phyloP scores from a whole-genome alignment of 2,797 vertebrate species.

The Sphaeramia orbicularis region DNA sequence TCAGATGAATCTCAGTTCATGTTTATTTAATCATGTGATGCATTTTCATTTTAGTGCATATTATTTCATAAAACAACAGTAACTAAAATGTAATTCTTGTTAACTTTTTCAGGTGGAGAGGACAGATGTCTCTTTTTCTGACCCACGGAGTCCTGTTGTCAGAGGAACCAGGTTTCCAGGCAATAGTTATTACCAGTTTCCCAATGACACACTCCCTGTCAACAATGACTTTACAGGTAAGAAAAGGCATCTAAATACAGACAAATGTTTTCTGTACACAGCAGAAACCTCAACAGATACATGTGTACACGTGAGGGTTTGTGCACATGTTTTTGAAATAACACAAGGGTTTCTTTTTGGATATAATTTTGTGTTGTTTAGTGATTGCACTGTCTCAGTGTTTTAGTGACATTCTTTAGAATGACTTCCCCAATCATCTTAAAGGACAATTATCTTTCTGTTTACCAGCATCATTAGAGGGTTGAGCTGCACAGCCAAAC shows the following conservation, averaged over 20 bases:
- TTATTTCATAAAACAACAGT: too few relatives aligned
- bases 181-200: conserved; percentile 88
- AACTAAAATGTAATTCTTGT: too few relatives aligned
- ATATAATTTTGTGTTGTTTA: conserved; percentile 40
- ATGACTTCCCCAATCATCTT: conserved; percentile 86
- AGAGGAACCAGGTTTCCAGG: conserved; percentile 90
- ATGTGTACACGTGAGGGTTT: neutral
- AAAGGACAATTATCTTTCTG: conserved; percentile 89
- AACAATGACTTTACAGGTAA: conserved; percentile 93
- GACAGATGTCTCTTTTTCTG: conserved; percentile 87
- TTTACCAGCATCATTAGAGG: conserved; percentile 88
- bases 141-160: conserved; percentile 74
- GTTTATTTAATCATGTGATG: too few relatives aligned
- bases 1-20: too few relatives aligned
- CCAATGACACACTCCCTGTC: conserved; percentile 84
- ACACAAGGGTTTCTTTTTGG: neutral
- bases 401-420: conserved; percentile 66
- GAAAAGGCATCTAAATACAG: neutral
- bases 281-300: neutral
- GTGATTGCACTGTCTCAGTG: conserved; percentile 47
- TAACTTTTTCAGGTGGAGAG: conserved; percentile 85
- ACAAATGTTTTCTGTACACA: conserved; percentile 2
- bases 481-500: conserved; percentile 87
- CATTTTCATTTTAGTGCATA: too few relatives aligned
- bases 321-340: neutral